A percentile compares a stretch with the other conserved stretches of the same genome.
Conservation (phyloP, 2,797 vertebrate genomes). For the Loris lydekkerianus region DNA sequence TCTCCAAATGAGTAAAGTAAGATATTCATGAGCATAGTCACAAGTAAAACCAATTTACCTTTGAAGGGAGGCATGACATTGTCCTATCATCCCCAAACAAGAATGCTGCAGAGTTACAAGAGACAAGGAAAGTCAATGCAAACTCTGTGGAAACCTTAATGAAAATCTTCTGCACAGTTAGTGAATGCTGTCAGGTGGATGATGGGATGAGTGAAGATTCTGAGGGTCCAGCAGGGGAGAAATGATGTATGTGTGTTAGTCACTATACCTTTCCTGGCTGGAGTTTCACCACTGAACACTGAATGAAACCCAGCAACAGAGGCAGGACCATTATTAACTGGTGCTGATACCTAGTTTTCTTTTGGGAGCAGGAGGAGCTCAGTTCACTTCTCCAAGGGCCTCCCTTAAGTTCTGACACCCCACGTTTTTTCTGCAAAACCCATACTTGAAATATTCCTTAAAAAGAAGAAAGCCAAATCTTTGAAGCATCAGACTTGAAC, state of each 20-base stretch:
- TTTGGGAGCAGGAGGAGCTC: slow-evolving; percentile 26
- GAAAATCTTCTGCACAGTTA: slow-evolving; percentile 22
- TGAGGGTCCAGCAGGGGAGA: not conserved
- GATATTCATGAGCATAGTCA: slow-evolving; percentile 61
- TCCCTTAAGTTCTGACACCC: not conserved
- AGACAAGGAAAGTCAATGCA: slow-evolving; percentile 43
- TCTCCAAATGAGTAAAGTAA: slow-evolving; percentile 59
- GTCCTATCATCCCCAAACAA: slow-evolving; percentile 31
- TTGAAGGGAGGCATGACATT: slow-evolving; percentile 15
- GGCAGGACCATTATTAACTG: not conserved
- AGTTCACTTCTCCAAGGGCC: not conserved
- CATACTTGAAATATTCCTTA: slow-evolving; percentile 31
- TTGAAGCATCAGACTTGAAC: slow-evolving; percentile 29
- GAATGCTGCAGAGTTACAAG: slow-evolving; percentile 10
- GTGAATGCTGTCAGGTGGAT: slow-evolving; percentile 25
- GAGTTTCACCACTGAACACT: not conserved
- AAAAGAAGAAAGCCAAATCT: slow-evolving; percentile 57
- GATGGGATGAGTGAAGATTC: slow-evolving; percentile 3
- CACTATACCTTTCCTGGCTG: not conserved
- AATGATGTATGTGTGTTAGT: not conserved
- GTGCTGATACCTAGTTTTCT: not conserved
- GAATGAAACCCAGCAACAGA: slow-evolving; percentile 49
- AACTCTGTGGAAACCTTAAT: slow-evolving; percentile 54
- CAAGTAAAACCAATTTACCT: slow-evolving; percentile 58
- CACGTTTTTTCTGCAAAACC: slow-evolving; percentile 51